Evolutionary conservation across 2,888 invertebrate genomes (phyloP).

Genomic region (Eucriotettix oculatus): DNA sequence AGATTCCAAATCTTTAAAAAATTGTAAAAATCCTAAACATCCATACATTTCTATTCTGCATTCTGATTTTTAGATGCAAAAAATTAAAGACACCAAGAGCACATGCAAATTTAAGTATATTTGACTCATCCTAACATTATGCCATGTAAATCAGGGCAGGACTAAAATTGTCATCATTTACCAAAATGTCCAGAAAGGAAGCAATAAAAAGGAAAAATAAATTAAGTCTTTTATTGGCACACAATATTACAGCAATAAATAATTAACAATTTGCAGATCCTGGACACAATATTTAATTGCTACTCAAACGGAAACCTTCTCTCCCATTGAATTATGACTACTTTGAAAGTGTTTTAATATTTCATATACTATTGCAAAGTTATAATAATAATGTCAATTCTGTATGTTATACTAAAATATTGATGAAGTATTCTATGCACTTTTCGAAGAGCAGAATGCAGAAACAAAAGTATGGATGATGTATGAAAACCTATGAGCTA

Average conservation of each 20-base stretch:
- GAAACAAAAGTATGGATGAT: neutral
- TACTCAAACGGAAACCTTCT: too few relatives aligned
- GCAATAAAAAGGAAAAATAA: slow-evolving; percentile 7
- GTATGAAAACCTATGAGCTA: too few relatives aligned
- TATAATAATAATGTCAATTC: too few relatives aligned
- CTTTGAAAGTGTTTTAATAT: too few relatives aligned
- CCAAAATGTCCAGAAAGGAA: slow-evolving; percentile 10
- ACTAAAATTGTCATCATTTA: slow-evolving; percentile 10
- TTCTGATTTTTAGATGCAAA: neutral
- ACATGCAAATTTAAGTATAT: neutral
- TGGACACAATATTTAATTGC: too few relatives aligned
- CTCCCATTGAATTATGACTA: too few relatives aligned
- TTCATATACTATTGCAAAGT: too few relatives aligned
- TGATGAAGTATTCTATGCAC: too few relatives aligned
- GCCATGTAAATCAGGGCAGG: slow-evolving; percentile 8
- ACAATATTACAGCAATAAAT: neutral
- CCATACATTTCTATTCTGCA: neutral
- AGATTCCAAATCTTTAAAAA: too few relatives aligned
- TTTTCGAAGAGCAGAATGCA: neutral
- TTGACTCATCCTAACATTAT: slow-evolving; percentile 2
- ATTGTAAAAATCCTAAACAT: neutral
- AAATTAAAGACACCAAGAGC: neutral
- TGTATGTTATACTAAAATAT: too few relatives aligned
- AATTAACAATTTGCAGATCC: too few relatives aligned
- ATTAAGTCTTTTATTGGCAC: slow-evolving; percentile 2